phyloP scores from a whole-genome alignment of 2,113 vertebrate species.

The Synchiropus splendidus region DNA sequence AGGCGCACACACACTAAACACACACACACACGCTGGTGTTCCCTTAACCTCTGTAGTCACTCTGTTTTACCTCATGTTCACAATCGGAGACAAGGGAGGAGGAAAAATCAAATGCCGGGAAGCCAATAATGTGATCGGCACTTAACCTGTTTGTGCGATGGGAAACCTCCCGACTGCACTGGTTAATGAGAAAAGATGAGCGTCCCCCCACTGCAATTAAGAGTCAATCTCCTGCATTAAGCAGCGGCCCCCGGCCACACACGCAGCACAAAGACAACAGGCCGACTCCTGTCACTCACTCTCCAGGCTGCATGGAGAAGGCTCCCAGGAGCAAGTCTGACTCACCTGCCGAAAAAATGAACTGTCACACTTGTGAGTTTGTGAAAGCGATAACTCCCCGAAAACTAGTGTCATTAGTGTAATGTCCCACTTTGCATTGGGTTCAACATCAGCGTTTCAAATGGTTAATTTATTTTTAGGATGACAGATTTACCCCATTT shows the following conservation, averaged over 20 bases:
- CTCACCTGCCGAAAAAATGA: slow-evolving; percentile 66
- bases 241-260: slow-evolving; percentile 61
- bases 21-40: slow-evolving; percentile 1
- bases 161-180: slow-evolving; percentile 55
- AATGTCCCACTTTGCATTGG: too few relatives aligned
- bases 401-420: too few relatives aligned
- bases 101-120: slow-evolving; percentile 36
- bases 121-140: slow-evolving; percentile 53
- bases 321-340: slow-evolving; percentile 41
- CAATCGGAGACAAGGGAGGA: slow-evolving; percentile 27
- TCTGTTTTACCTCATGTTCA: slow-evolving; percentile 33
- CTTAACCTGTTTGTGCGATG: slow-evolving; percentile 59
- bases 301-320: slow-evolving; percentile 42
- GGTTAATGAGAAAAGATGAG: slow-evolving; percentile 68
- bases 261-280: slow-evolving; percentile 62
- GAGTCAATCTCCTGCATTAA: slow-evolving; percentile 67
- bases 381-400: too few relatives aligned
- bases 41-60: slow-evolving; percentile 22
- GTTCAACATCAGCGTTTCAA: too few relatives aligned
- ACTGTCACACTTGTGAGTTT: slow-evolving; percentile 49
- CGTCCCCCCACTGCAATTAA: slow-evolving; percentile 64
- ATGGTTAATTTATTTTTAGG: too few relatives aligned
- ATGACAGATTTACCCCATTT: too few relatives aligned
- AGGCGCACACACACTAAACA: slow-evolving; percentile 12
- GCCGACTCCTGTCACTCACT: slow-evolving; percentile 57